phyloP scores from a whole-genome alignment of 2,797 vertebrate genomes.

The Helicolenus hilgendorfi region DNA sequence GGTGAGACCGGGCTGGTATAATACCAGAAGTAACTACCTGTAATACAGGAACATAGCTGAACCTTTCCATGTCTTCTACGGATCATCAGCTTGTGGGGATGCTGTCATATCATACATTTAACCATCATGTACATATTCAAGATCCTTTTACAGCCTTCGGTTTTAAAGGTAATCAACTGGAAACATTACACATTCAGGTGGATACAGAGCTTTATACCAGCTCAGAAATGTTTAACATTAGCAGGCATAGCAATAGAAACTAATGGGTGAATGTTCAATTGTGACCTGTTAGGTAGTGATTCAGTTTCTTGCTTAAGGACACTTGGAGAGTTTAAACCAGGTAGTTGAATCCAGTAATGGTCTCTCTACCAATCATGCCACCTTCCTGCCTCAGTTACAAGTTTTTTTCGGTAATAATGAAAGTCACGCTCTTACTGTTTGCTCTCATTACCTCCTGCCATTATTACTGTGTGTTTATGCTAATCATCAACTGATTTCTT shows the following conservation, averaged over 20 bases:
- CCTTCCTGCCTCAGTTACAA: not conserved
- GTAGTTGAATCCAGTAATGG: not conserved
- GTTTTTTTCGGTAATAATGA: not conserved
- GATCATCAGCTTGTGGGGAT: not conserved
- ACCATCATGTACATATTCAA: not conserved
- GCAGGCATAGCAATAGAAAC: no score
- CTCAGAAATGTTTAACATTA: no score
- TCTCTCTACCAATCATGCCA: not conserved
- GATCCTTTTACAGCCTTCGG: not conserved
- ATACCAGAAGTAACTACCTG: not conserved
- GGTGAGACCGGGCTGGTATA: no score
- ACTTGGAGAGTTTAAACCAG: not conserved
- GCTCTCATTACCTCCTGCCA: not conserved
- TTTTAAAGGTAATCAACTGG: not conserved
- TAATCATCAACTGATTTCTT: slow-evolving; percentile 26
- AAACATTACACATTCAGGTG: no score
- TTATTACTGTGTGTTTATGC: slow-evolving; percentile 46
- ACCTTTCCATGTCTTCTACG: not conserved
- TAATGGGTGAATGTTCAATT: not conserved
- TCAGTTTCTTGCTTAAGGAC: no score
- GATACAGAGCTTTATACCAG: no score
- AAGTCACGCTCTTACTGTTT: not conserved
- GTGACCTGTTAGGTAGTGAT: not conserved
- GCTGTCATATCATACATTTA: not conserved
- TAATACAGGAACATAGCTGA: not conserved